A percentile compares a stretch with the other conserved stretches of the same genome.
These are phyloP conservation scores for Montifringilla adamsi DNA, from an alignment of 2,113 vertebrate genomes.

Conservation along the genomic window DNA sequence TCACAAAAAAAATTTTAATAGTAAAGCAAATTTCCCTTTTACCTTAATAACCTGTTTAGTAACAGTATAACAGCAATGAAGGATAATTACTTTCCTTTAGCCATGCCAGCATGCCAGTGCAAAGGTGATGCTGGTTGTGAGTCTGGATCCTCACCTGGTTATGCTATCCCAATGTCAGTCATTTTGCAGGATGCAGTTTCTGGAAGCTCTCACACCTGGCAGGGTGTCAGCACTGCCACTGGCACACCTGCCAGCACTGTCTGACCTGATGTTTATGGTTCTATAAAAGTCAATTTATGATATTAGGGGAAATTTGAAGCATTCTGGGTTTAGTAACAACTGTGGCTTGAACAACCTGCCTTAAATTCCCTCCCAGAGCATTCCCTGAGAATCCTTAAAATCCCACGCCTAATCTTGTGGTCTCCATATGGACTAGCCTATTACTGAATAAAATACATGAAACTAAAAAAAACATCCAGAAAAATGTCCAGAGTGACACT, in stretches of 20 bases:
- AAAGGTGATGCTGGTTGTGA: neutral
- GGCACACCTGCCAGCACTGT: neutral
- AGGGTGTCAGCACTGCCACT: neutral
- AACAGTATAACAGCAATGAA: neutral
- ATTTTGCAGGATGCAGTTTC: neutral
- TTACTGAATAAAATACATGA: neutral
- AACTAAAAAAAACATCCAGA: neutral
- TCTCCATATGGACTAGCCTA: neutral
- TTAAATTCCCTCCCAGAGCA: neutral
- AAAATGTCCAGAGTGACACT: neutral
- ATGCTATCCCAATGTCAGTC: neutral
- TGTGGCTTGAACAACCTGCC: neutral
- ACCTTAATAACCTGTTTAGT: neutral
- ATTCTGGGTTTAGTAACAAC: neutral
- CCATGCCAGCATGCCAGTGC: neutral
- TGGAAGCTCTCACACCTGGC: neutral
- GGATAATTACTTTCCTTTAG: neutral
- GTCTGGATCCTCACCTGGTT: neutral
- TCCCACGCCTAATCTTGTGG: neutral
- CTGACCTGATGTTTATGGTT: neutral
- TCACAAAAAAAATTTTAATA: neutral
- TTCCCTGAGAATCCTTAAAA: neutral
- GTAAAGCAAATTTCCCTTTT: neutral
- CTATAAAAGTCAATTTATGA: neutral
- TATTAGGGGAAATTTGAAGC: neutral